These are phyloP conservation scores for Amblyjoppa fuscipennis DNA, from an alignment of 2,888 invertebrate species.

Conservation along the genomic window DNA sequence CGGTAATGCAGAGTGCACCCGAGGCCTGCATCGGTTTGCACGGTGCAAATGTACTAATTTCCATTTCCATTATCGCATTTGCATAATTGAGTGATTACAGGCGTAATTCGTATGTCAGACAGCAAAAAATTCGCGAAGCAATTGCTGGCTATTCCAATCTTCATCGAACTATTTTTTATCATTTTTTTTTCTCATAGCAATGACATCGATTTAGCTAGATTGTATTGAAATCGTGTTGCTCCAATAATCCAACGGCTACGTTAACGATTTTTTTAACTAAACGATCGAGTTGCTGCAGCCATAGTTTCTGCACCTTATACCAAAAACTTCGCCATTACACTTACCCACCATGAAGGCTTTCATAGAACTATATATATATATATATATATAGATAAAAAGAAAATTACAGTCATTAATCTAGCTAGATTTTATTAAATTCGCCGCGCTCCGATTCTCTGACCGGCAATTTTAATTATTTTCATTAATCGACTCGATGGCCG, in stretches of 20 bases:
- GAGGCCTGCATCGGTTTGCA: background rate
- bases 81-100: slow-evolving; percentile 2
- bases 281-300: too few relatives aligned
- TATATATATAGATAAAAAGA: background rate
- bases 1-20: background rate
- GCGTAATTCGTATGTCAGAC: background rate
- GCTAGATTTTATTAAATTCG: slow-evolving; percentile 27
- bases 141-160: background rate
- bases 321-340: background rate
- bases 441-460: background rate
- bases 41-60: slow-evolving; percentile 10
- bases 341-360: background rate
- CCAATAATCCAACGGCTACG: background rate
- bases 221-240: background rate
- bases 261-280: background rate
- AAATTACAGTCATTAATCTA: background rate
- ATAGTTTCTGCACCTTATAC: background rate
- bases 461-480: slow-evolving; percentile 22
- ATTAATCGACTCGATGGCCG: slow-evolving; percentile 11
- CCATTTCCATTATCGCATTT: background rate
- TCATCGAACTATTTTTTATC: background rate
- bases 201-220: background rate
- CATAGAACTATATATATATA: background rate
- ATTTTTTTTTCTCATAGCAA: background rate
- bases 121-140: background rate